phyloP scores from a whole-genome alignment of 1,140 invertebrate species.

The Pantala flavescens region DNA sequence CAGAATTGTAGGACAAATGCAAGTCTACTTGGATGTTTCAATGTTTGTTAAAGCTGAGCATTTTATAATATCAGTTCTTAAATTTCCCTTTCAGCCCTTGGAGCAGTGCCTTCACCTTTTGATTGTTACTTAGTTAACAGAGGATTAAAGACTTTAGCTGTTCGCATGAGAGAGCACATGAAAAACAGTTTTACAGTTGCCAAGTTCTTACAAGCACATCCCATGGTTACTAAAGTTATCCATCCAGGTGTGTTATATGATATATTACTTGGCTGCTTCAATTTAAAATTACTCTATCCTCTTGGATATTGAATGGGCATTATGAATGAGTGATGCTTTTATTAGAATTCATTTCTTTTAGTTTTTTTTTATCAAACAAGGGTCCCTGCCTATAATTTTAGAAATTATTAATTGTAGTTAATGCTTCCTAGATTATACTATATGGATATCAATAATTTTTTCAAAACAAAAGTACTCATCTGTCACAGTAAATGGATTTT shows the following conservation, averaged over 20 bases:
- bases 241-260: constrained; percentile 56
- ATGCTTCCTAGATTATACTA: no score
- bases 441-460: no score
- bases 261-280: not conserved
- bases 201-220: constrained; percentile 66
- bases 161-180: constrained; percentile 86
- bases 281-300: constrained; percentile 11
- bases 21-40: not conserved
- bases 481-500: no score
- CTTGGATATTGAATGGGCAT: not conserved
- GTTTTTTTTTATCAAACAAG: no score
- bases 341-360: constrained; percentile 13
- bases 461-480: no score
- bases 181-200: constrained; percentile 67
- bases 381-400: no score
- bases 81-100: constrained; percentile 50
- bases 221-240: constrained; percentile 65
- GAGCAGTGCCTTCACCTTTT: constrained; percentile 89
- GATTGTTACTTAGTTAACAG: constrained; percentile 91
- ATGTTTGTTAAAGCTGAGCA: not conserved
- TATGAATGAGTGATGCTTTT: not conserved
- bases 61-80: not conserved
- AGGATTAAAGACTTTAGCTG: constrained; percentile 84
- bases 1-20: constrained; percentile 66
- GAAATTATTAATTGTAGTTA: no score